Base-by-base conservation (phyloP, 2,888 invertebrate species). In the Philhelius pedissequus region DNA sequence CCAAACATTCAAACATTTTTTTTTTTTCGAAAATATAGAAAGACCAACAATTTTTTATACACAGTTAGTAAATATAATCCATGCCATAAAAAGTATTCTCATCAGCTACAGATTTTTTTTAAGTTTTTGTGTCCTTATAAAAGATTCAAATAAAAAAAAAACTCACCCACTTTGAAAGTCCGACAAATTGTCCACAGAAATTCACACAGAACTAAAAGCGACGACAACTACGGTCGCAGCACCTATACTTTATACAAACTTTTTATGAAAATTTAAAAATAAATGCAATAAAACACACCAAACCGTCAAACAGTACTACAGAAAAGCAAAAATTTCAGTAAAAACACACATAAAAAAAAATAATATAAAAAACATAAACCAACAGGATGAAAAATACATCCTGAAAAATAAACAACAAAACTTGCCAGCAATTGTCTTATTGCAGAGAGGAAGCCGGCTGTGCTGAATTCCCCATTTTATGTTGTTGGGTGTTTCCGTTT, bases 391-490 rank as follows among this genome's bases (percentile, higher is more conserved):
- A 56, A 20, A 20, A 32, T 13, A 54, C 2, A 62, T 45, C 18
- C 43, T 30, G 25, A 30, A 60, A 69, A 54, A 35, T 58, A 43
- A 69, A 70, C 48, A 48, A 73, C 60, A 68, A 77, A 73, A 79
- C 38, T 83, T 74, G 66, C 83, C 79, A 79, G 70, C 79, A 60
- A 79, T 79, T 84, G 79, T 79, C 74, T 79, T 79, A 79, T 69
- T 79, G 56, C n/a, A n/a, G 52, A 69, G 62, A 74, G 58, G 66
- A 40, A 62, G 69, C 43, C 25, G 15, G 48, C 25, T 68, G 66
- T 52, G 35, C 25, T 52, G 32, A 35, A 45, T 48, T 35, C 3
- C 27, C 7, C 30, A 0, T 35, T 52, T 11, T 50, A 2, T 50
- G 1, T 27, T 76, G 64, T 40, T 56, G 52, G 32, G 38, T 38